A percentile compares a stretch with the other conserved stretches of the same genome.
Evolutionary conservation across 1,140 invertebrate species (phyloP).

Genomic region (Gonatopus flavifemur): DNA sequence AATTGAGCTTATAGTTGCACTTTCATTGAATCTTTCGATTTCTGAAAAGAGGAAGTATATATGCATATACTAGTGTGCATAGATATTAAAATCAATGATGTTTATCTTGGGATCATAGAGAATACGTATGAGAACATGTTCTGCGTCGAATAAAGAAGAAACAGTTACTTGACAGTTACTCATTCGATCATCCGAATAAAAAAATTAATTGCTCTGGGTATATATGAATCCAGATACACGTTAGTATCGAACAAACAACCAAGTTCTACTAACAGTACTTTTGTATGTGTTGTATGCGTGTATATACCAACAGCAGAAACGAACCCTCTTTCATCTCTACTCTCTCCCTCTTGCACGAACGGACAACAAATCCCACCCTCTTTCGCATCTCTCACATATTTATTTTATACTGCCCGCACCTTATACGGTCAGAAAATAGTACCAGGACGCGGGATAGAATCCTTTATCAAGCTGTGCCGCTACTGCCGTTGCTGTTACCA

Average conservation of each 20-base stretch:
- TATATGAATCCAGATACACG: not conserved
- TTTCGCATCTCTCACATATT: slow-evolving; percentile 36
- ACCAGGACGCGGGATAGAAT: slow-evolving; percentile 24
- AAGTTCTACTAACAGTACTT: too few species aligned
- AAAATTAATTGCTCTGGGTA: not conserved
- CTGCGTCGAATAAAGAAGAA: too few species aligned
- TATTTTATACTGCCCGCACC: slow-evolving; percentile 42
- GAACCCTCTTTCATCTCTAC: slow-evolving; percentile 11
- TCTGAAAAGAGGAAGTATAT: not conserved
- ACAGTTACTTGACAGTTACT: too few species aligned
- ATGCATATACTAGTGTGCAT: too few species aligned
- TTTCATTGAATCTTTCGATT: not conserved
- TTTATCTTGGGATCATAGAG: too few species aligned
- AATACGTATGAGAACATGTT: too few species aligned
- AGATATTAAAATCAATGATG: too few species aligned
- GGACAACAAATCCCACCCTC: not conserved
- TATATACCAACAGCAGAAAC: too few species aligned
- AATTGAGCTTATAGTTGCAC: too few species aligned
- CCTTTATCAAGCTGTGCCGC: slow-evolving; percentile 32
- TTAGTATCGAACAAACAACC: too few species aligned
- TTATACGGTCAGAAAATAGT: slow-evolving; percentile 23
- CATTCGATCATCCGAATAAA: not conserved
- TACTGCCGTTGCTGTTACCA: not conserved
- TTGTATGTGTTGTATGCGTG: too few species aligned
- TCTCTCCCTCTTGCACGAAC: slow-evolving; percentile 11